Evolutionary conservation across 1,140 invertebrate species (phyloP).

Genomic region (Drosophila rhopaloa): DNA sequence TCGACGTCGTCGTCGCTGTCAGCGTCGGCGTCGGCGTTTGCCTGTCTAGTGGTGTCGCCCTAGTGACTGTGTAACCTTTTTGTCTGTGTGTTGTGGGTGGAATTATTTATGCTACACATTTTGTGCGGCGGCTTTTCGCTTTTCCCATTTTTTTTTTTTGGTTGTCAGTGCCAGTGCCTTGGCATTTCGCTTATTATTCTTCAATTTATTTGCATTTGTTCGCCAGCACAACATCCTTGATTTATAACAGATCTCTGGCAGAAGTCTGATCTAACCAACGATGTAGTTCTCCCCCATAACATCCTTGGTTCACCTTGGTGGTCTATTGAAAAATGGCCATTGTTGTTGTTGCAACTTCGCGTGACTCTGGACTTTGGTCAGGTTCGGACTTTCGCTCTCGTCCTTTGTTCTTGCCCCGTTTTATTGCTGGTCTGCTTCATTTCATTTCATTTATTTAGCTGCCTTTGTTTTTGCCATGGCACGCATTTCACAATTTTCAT

Average conservation of each 20-base stretch:
- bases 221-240: slow-evolving; percentile 41
- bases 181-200: slow-evolving; percentile 69
- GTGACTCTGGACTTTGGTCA: slow-evolving; percentile 76
- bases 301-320: slow-evolving; percentile 63
- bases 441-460: slow-evolving; percentile 43
- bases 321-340: slow-evolving; percentile 34
- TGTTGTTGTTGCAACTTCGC: slow-evolving; percentile 66
- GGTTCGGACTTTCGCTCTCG: slow-evolving; percentile 59
- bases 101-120: slow-evolving; percentile 81
- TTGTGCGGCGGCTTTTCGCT: slow-evolving; percentile 47
- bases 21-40: slow-evolving; percentile 28
- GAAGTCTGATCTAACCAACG: slow-evolving; percentile 19
- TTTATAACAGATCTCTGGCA: slow-evolving; percentile 50
- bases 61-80: slow-evolving; percentile 78
- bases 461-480: slow-evolving; percentile 40
- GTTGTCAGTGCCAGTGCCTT: slow-evolving; percentile 20
- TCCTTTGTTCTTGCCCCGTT: slow-evolving; percentile 29
- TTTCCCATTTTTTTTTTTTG: slow-evolving; percentile 10
- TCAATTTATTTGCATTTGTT: slow-evolving; percentile 74
- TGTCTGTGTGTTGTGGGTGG: slow-evolving; percentile 63
- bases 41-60: slow-evolving; percentile 66
- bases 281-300: slow-evolving; percentile 2
- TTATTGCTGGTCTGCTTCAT: slow-evolving; percentile 51
- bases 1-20: slow-evolving; percentile 17
- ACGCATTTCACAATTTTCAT: slow-evolving; percentile 73